Base-by-base conservation (phyloP, 2,888 invertebrate species). In the Mesodorylaimus sp. region DNA sequence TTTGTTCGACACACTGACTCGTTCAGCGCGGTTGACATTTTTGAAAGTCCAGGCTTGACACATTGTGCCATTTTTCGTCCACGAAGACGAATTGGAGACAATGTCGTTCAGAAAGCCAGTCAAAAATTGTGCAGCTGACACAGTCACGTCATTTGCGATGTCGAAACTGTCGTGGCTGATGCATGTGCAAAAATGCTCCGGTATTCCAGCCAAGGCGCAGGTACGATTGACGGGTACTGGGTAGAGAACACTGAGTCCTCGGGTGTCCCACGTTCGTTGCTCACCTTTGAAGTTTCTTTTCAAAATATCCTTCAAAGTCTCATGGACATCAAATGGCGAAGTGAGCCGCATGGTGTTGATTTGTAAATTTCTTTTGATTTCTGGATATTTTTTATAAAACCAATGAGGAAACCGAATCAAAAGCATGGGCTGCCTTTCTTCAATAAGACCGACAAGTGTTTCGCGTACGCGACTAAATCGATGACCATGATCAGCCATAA, bases 361-460 rank as follows among this genome's bases (percentile, higher is more conserved):
- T 52, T 70, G 70, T 43, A 88, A 66, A 67, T 81, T 83, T 1
- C 69, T 61, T 55, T 77, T 73, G 0, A 81, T 78, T 3, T 68
- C 54, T 1, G 75, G 73, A 65, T 79, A 81, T 48, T 71, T 72
- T 16, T 72, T 63, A 54, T 69, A 72, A 68, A 86, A 82, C 74
- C 79, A 79, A 16, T 73, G 66, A 0, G 89, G 89, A 52, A 85
- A 66, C 2, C 78, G 66, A 1, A 83, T 67, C 58, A 79, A 79
- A 28, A 85, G 72, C 55, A 86, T 77, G 0, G 91, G 89, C 50
- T 87, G 73, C 43, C 87, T 76, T 64, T 86, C 88, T 67, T 89
- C 89, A 62, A 88, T 73, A 62, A 43, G 19, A 26, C 44, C 44
- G 26, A 43, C 44, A 13, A 43, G 13, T 10, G 44, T 26, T n/a